A percentile compares a stretch with the other conserved stretches of the same genome.
These are phyloP conservation scores for Drosophila nr. perissopoda DNA, from an alignment of 2,888 invertebrate genomes.

Conservation along the genomic window DNA sequence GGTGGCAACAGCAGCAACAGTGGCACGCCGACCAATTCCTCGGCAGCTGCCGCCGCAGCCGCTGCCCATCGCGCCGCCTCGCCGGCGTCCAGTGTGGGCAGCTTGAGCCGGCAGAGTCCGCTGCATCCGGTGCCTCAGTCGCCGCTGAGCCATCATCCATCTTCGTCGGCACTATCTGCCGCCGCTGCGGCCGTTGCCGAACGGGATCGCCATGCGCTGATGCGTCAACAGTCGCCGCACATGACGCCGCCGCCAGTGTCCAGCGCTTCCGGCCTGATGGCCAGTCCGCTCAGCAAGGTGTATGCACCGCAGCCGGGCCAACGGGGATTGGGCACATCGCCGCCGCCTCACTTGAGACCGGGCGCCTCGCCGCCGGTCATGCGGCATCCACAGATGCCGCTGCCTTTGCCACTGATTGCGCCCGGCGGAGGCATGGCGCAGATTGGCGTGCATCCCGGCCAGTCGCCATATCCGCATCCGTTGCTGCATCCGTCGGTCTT, in stretches of 20 bases:
- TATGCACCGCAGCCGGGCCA: constrained; percentile 86
- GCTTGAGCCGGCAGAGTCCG: constrained; percentile 84
- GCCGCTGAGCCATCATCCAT: constrained; percentile 84
- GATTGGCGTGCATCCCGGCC: constrained; percentile 89
- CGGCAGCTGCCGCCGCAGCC: constrained; percentile 73
- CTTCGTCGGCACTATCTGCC: constrained; percentile 84
- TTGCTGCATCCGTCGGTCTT: constrained; percentile 89
- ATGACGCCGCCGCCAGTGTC: constrained; percentile 85
- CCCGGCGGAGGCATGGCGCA: constrained; percentile 84
- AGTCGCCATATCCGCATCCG: constrained; percentile 89
- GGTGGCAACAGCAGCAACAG: constrained; percentile 63
- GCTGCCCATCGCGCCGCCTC: constrained; percentile 84
- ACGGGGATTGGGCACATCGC: constrained; percentile 86
- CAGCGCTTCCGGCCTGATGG: constrained; percentile 84
- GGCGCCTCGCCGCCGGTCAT: constrained; percentile 87
- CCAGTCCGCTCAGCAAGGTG: constrained; percentile 85
- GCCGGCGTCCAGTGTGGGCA: constrained; percentile 83
- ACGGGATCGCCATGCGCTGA: constrained; percentile 84
- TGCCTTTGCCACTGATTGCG: constrained; percentile 84
- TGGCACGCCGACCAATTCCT: constrained; percentile 66
- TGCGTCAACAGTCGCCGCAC: constrained; percentile 85
- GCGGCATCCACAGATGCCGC: constrained; percentile 85
- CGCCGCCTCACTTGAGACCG: constrained; percentile 84
- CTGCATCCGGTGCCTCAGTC: constrained; percentile 85
- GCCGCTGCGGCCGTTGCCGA: constrained; percentile 85